These are phyloP conservation scores for Chironomus tepperi DNA, from an alignment of 1,140 invertebrate species.

Conservation along the genomic window DNA sequence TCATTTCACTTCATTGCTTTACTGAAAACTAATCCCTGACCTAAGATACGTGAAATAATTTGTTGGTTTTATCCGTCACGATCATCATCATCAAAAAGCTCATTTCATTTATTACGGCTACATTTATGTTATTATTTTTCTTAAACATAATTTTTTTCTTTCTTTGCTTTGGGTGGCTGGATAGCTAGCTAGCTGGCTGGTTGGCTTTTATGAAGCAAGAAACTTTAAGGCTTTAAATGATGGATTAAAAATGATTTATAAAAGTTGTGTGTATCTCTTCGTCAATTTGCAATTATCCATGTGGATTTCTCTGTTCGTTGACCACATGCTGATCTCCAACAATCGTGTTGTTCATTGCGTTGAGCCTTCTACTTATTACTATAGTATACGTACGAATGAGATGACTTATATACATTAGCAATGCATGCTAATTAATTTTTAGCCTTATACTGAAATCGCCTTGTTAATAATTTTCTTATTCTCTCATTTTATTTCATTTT, in stretches of 20 bases:
- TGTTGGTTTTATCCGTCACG: constrained; percentile 11
- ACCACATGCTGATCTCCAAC: constrained; percentile 17
- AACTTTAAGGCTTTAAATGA: constrained; percentile 19
- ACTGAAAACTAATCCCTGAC: not conserved
- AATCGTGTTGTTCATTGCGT: constrained; percentile 9
- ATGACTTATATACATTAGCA: constrained; percentile 14
- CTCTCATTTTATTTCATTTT: constrained; percentile 28
- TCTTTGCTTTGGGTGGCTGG: not conserved
- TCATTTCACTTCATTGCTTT: not conserved
- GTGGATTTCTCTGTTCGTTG: constrained; percentile 14
- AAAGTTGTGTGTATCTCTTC: not conserved
- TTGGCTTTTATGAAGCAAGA: not conserved
- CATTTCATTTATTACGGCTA: constrained; percentile 6
- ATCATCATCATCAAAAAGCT: constrained; percentile 13
- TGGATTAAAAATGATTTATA: constrained; percentile 24
- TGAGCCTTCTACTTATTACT: not conserved
- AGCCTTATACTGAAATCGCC: not conserved
- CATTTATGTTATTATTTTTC: constrained; percentile 10
- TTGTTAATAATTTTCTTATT: constrained; percentile 20
- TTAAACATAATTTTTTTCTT: not conserved
- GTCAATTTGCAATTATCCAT: constrained; percentile 19
- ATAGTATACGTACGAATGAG: not conserved
- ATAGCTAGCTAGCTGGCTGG: not conserved
- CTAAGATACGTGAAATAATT: constrained; percentile 14
- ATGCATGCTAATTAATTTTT: constrained; percentile 23